phyloP scores from a whole-genome alignment of 1,140 invertebrate genomes.

The Trichonephila clavipes region DNA sequence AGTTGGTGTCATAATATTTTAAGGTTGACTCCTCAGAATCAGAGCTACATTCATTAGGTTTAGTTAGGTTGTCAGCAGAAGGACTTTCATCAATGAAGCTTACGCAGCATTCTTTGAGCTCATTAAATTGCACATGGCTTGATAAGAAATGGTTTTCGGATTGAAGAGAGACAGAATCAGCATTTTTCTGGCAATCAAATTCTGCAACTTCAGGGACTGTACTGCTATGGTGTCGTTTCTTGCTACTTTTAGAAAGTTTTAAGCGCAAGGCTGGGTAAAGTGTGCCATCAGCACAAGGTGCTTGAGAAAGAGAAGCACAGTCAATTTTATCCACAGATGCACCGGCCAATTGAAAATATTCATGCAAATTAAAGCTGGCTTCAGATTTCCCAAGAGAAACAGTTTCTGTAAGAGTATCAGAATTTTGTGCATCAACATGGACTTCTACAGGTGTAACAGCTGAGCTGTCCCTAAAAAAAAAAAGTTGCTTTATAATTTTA shows the following conservation, averaged over 20 bases:
- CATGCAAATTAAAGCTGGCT: conserved; percentile 61
- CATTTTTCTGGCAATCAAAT: conserved; percentile 12
- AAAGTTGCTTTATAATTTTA: too few species aligned
- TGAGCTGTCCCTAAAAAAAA: conserved; percentile 65
- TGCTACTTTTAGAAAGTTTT: conserved; percentile 67
- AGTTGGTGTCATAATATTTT: conserved; percentile 10
- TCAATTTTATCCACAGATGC: conserved; percentile 51
- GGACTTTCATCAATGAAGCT: conserved; percentile 77
- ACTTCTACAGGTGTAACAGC: conserved; percentile 78
- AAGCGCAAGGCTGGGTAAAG: conserved; percentile 45
- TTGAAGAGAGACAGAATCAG: conserved; percentile 54
- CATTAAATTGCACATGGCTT: conserved; percentile 65
- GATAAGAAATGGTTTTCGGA: conserved; percentile 56
- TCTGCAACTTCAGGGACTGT: conserved; percentile 61
- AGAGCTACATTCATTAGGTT: conserved; percentile 36
- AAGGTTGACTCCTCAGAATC: conserved; percentile 27
- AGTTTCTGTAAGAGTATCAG: conserved; percentile 17
- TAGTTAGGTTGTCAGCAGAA: conserved; percentile 66
- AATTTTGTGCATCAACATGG: conserved; percentile 78
- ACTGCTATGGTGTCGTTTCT: conserved; percentile 62
- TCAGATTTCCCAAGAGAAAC: conserved; percentile 43
- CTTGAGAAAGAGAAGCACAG: background rate
- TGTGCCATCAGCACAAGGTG: conserved; percentile 4
- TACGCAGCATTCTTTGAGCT: conserved; percentile 73
- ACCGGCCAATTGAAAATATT: conserved; percentile 49